These are phyloP conservation scores for Spicauda simplicius DNA, from an alignment of 2,888 invertebrate species.

Conservation along the genomic window DNA sequence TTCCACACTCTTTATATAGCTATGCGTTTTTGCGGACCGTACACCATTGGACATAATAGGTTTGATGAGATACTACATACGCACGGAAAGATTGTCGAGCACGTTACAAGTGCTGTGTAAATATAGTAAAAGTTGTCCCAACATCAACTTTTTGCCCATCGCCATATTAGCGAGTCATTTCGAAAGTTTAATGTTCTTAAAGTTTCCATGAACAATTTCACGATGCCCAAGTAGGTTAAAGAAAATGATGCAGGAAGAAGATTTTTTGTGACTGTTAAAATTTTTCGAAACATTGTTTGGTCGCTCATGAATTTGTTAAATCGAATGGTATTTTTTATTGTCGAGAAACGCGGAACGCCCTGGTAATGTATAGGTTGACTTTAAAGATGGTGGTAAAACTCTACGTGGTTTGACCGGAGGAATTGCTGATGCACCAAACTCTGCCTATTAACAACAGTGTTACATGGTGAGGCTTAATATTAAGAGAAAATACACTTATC, in stretches of 20 bases:
- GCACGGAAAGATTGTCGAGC: constrained; percentile 50
- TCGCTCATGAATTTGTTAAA: neutral
- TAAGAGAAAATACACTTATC: too few species aligned
- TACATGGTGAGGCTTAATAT: too few species aligned
- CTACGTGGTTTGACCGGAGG: too few species aligned
- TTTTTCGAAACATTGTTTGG: constrained; percentile 16
- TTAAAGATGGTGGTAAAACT: too few species aligned
- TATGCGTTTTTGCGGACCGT: constrained; percentile 25
- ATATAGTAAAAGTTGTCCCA: constrained; percentile 46
- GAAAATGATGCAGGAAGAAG: constrained; percentile 29
- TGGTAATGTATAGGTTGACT: too few species aligned
- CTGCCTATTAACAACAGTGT: too few species aligned
- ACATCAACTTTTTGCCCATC: constrained; percentile 41
- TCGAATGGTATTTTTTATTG: too few species aligned
- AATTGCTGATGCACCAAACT: too few species aligned
- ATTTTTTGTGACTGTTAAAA: constrained; percentile 24
- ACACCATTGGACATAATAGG: constrained; percentile 47
- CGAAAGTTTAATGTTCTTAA: constrained; percentile 53
- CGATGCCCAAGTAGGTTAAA: constrained; percentile 32
- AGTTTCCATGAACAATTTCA: constrained; percentile 36
- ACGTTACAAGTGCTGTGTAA: constrained; percentile 41
- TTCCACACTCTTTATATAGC: neutral
- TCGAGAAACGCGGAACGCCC: too few species aligned
- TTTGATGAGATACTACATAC: constrained; percentile 42
- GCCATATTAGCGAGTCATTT: constrained; percentile 56